Conservation (phyloP, 2,888 invertebrate species). For the Cerceris rybyensis region DNA sequence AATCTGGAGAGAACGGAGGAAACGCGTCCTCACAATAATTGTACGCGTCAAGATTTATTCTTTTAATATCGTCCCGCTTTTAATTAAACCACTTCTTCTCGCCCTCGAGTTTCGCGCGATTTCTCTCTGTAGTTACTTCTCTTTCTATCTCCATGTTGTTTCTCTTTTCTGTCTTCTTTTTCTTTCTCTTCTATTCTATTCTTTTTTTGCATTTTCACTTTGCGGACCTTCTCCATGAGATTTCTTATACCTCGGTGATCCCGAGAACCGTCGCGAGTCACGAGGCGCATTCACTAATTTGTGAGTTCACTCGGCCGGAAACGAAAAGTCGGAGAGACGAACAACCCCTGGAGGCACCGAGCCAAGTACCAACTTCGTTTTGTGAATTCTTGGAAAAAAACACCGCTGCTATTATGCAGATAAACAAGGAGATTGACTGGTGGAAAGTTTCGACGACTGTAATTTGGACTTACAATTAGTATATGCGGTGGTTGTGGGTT, state of each 20-base stretch:
- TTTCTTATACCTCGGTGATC: constrained; percentile 12
- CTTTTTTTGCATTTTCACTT: constrained; percentile 3
- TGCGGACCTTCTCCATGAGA: constrained; percentile 1
- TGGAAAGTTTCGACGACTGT: background rate
- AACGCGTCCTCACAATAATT: constrained; percentile 38
- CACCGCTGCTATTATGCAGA: background rate
- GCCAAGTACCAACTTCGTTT: constrained; percentile 2
- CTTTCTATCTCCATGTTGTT: background rate
- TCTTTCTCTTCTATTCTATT: background rate
- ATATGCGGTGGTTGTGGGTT: too few relatives aligned
- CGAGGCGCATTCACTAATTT: constrained; percentile 12
- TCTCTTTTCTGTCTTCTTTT: background rate
- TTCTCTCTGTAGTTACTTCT: background rate
- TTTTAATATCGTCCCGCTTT: constrained; percentile 45
- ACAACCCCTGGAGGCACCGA: constrained; percentile 7
- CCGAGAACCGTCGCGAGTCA: constrained; percentile 5
- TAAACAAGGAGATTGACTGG: background rate
- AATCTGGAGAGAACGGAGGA: constrained; percentile 2
- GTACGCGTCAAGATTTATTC: constrained; percentile 56
- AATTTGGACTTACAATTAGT: too few relatives aligned
- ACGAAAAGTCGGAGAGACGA: background rate
- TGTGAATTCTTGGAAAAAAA: background rate
- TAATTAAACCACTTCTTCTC: constrained; percentile 48
- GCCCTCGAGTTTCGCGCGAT: constrained; percentile 8
- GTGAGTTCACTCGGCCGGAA: constrained; percentile 10